Evolutionary conservation across 1,140 invertebrate genomes (phyloP).

Genomic region (Zaprionus gabonicus): DNA sequence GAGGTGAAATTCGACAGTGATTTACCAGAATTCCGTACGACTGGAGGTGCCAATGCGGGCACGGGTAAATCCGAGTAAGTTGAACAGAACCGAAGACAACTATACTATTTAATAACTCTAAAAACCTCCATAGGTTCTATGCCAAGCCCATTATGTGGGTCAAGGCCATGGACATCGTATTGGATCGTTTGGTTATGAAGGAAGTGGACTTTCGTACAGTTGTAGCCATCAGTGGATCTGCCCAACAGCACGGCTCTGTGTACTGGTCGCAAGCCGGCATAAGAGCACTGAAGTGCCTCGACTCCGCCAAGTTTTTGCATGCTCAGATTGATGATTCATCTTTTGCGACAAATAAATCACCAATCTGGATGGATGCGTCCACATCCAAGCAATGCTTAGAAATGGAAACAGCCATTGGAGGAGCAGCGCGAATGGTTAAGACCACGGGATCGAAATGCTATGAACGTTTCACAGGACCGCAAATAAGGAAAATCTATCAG

Average conservation of each 20-base stretch:
- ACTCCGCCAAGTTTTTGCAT: slow-evolving; percentile 91
- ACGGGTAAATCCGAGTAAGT: slow-evolving; percentile 86
- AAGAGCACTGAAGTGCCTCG: slow-evolving; percentile 87
- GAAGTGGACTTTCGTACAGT: slow-evolving; percentile 94
- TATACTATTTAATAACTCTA: background rate
- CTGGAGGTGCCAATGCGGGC: slow-evolving; percentile 73
- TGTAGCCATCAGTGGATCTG: slow-evolving; percentile 93
- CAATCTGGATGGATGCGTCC: slow-evolving; percentile 98
- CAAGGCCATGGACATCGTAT: slow-evolving; percentile 95
- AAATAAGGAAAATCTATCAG: slow-evolving; percentile 95
- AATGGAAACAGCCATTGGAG: slow-evolving; percentile 92
- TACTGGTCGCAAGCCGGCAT: slow-evolving; percentile 94
- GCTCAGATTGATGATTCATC: slow-evolving; percentile 90
- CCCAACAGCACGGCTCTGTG: slow-evolving; percentile 98
- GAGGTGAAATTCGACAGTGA: slow-evolving; percentile 95
- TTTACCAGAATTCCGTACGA: slow-evolving; percentile 91
- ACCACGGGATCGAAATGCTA: slow-evolving; percentile 97
- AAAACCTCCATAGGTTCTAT: slow-evolving; percentile 73
- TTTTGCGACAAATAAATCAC: slow-evolving; percentile 93
- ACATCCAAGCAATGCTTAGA: slow-evolving; percentile 92
- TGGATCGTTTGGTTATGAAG: slow-evolving; percentile 92
- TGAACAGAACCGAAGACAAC: background rate
- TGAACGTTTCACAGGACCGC: slow-evolving; percentile 96
- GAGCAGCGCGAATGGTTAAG: slow-evolving; percentile 91
- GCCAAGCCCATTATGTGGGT: slow-evolving; percentile 97